Evolutionary conservation across 2,113 vertebrate genomes (phyloP).

Genomic region (Ploceus nigricollis): DNA sequence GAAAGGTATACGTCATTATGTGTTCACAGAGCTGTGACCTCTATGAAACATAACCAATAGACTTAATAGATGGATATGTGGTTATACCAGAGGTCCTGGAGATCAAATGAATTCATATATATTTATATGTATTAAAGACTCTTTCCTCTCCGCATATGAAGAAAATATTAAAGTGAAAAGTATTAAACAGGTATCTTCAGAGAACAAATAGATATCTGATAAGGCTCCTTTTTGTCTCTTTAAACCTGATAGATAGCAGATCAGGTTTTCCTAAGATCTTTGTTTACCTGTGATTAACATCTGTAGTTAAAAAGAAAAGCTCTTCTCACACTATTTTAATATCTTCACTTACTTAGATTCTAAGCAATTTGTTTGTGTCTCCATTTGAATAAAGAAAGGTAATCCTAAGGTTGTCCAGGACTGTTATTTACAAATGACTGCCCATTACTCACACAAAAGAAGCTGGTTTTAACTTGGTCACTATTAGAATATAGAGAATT

Average conservation of each 20-base stretch:
- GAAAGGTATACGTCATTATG: neutral
- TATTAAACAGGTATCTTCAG: neutral
- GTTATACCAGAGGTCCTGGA: neutral
- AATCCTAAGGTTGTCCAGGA: neutral
- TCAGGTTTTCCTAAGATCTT: neutral
- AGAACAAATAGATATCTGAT: neutral
- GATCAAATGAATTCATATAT: neutral
- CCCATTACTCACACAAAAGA: slow-evolving; percentile 42
- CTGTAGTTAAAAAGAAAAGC: neutral
- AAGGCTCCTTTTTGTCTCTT: neutral
- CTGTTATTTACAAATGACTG: slow-evolving; percentile 44
- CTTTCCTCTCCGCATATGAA: neutral
- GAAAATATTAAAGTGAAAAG: neutral
- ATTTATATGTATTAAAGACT: neutral
- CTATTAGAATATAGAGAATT: slow-evolving; percentile 15
- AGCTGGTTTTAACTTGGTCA: slow-evolving; percentile 2
- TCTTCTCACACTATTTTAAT: neutral
- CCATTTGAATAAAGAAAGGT: neutral
- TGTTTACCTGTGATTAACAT: neutral
- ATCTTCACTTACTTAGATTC: neutral
- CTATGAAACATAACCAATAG: neutral
- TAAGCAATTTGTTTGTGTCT: slow-evolving; percentile 40
- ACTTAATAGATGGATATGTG: neutral
- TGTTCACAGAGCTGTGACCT: neutral
- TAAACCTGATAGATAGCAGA: neutral